Conservation (phyloP, 1,140 invertebrate species). For the Drosophila saltans region DNA sequence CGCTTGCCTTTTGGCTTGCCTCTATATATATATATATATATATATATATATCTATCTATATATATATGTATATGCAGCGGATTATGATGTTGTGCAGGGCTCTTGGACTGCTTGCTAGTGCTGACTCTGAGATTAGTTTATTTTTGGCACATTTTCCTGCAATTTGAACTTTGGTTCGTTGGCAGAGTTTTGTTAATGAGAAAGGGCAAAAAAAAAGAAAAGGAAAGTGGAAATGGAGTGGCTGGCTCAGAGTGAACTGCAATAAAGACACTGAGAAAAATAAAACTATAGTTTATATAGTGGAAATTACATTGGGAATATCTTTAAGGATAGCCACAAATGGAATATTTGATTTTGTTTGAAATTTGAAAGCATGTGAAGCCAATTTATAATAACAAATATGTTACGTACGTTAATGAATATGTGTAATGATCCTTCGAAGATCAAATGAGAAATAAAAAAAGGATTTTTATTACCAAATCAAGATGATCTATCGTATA, state of each 20-base stretch:
- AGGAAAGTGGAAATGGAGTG: conserved; percentile 14
- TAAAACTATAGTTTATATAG: neutral
- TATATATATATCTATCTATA: neutral
- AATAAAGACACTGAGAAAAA: conserved; percentile 16
- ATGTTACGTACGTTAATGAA: too few relatives aligned
- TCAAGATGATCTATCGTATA: too few relatives aligned
- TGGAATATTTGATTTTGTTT: too few relatives aligned
- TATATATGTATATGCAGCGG: conserved; percentile 28
- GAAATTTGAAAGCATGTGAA: too few relatives aligned
- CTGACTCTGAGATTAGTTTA: conserved; percentile 56
- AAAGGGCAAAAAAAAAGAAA: conserved; percentile 31
- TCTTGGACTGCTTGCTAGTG: neutral
- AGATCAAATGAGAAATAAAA: too few relatives aligned
- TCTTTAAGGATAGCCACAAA: too few relatives aligned
- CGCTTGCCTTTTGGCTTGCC: neutral
- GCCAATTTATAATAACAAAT: too few relatives aligned
- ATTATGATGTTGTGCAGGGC: conserved; percentile 65
- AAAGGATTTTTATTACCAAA: too few relatives aligned
- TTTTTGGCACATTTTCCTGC: conserved; percentile 57
- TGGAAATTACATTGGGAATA: too few relatives aligned
- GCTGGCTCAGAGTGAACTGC: conserved; percentile 38
- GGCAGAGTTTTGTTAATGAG: conserved; percentile 34
- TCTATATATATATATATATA: neutral
- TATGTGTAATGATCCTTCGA: too few relatives aligned
- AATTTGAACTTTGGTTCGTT: conserved; percentile 60